Evolutionary conservation across 2,888 invertebrate genomes (phyloP), one percentile per base, ranked within the genome.

Genomic region (Girardia tigrina): DNA sequence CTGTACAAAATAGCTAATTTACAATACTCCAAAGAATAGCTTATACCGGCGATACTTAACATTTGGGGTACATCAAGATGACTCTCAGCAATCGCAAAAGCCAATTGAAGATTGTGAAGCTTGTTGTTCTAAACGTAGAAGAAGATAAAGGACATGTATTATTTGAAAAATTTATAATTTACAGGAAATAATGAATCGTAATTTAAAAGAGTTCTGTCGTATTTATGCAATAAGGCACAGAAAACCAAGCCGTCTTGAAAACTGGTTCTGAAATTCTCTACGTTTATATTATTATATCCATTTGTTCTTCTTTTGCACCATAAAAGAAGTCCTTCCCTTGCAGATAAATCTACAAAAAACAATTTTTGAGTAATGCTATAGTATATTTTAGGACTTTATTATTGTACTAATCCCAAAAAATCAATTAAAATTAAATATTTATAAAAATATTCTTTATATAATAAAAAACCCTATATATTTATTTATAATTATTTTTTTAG

Each of bases 21-120:
- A n/a, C n/a, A n/a, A n/a, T n/a, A n/a, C n/a, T n/a, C n/a, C n/a
- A n/a, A n/a, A n/a, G n/a, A n/a, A n/a, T n/a, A n/a, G n/a, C n/a
- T n/a, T n/a, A n/a, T 12, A 56, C 56, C 56, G 23, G n/a, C 56
- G 23, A 56, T 56, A 56, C 23, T 56, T 56, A 56, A 16, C 56
- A 56, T 56, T 56, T 56, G 56, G 4, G 56, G 56, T 20, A 56
- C 56, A 56, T 56, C 56, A n/a, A 56, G 56, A n/a, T 56, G 56
- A n/a, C 23, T 56, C n/a, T 56, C 56, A 56, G 56, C 56, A 6
- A 56, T 4, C 6, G 56, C 4, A 23, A 56, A 56, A 56, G 56
- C 56, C 2, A 56, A n/a, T 56, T 56, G n/a, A 56, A 56, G 56
- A n/a, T 56, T 56, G 23, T 56, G 56, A 20, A 23, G 23, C n/a